Base-by-base conservation (phyloP, 2,113 vertebrate genomes). In the Oncorhynchus gorbuscha region DNA sequence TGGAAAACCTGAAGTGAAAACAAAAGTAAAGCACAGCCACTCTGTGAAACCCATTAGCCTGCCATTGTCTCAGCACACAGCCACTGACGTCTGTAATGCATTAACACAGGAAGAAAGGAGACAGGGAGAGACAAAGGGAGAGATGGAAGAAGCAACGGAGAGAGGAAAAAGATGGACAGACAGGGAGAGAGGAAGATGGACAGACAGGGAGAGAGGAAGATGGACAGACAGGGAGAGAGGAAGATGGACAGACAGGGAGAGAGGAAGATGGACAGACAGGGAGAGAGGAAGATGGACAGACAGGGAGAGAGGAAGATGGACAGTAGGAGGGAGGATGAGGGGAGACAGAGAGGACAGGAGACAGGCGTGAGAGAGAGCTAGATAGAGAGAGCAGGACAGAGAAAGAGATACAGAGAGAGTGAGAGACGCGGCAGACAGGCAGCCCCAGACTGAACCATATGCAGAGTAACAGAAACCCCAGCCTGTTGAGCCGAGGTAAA, bases 11-110 rank as follows among this genome's bases (percentile, higher is more conserved):
- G 39, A 45, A 45, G 9, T 11, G 59, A 62, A 16, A 49, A 67
- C 61, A 35, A 71, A 70, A 70, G 74, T 70, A 58, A 24, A 70
- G 70, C 28, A n/a, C 74, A n/a, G 59, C 75, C 77, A 78, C 79
- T 89, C 85, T 89, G 86, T 82, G 84, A 83, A 88, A 87, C 59
- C 59, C 86, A 85, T 92, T 85, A 86, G 75, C 74, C 64, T 71
- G 62, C 69, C 64, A 87, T 81, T 86, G 82, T 84, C 81, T 87
- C 80, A 78, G 79, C 74, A 71, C 24, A 77, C 73, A 83, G 80
- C 72, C 81, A 45, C 9, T 81, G 76, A 73, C 76, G 79, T 84
- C 71, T 82, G 82, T 83, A 86, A 81, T 80, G 83, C 84, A 87
- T 83, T 82, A 83, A 82, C n/a, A 62, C 59, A n/a, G 59, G 59